Percentiles rank a stretch among this genome's conserved stretches.
These are phyloP conservation scores for Habroteleia sp. DNA, from an alignment of 2,888 invertebrate species.

Conservation along the genomic window DNA sequence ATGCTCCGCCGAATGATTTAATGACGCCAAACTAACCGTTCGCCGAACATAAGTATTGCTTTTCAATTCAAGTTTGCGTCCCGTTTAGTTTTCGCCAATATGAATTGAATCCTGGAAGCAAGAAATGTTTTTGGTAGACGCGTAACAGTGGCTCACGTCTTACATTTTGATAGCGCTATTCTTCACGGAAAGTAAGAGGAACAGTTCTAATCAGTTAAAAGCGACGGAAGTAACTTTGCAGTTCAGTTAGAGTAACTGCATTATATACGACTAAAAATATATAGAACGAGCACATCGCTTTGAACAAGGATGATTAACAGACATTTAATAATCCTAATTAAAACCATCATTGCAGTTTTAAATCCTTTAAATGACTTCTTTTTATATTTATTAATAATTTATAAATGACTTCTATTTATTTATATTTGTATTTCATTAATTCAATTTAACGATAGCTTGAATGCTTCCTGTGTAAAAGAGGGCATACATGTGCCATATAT, in stretches of 20 bases:
- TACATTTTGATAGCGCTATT: conserved; percentile 63
- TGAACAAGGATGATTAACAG: conserved; percentile 34
- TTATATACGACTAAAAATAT: conserved; percentile 54
- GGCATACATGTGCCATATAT: no score
- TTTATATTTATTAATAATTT: no score
- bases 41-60: conserved; percentile 17
- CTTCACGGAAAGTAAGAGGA: conserved; percentile 59
- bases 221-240: conserved; percentile 57
- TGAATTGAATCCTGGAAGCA: conserved; percentile 39
- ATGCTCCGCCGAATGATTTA: no score
- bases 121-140: conserved; percentile 54
- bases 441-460: no score
- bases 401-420: no score
- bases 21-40: no score
- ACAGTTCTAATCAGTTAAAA: conserved; percentile 67
- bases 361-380: no score
- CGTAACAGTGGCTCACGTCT: conserved; percentile 52
- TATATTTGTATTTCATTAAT: no score
- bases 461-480: no score
- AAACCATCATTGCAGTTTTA: conserved; percentile 22
- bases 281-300: conserved; percentile 44
- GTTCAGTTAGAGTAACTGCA: conserved; percentile 51
- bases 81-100: conserved; percentile 43
- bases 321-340: conserved; percentile 52
- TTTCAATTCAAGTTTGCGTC: conserved; percentile 27